phyloP scores from a whole-genome alignment of 2,797 vertebrate species.

The Urosaurus nigricauda region DNA sequence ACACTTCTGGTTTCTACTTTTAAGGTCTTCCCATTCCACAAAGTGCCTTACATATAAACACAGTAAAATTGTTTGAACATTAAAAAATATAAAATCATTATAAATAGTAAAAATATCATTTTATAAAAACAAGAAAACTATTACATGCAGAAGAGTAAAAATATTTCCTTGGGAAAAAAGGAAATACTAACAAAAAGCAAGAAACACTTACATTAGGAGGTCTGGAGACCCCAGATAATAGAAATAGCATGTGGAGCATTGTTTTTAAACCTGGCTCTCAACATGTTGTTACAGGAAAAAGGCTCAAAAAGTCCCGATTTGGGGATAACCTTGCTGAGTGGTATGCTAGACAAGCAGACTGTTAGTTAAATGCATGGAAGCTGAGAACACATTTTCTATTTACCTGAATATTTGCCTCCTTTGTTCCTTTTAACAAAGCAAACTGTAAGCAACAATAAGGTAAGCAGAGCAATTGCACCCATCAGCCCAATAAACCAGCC shows the following conservation, averaged over 20 bases:
- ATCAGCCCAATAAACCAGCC: slow-evolving; percentile 99
- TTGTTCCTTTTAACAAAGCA: slow-evolving; percentile 98
- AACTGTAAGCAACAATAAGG: slow-evolving; percentile 89
- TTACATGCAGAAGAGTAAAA: neutral
- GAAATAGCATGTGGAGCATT: neutral
- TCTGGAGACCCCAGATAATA: too few species aligned
- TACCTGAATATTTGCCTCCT: slow-evolving; percentile 99
- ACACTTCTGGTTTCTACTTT: neutral
- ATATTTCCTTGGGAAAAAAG: neutral
- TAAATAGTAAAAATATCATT: too few species aligned
- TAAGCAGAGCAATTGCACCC: slow-evolving; percentile 94
- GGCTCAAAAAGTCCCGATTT: neutral
- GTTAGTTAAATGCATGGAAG: neutral
- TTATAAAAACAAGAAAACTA: neutral
- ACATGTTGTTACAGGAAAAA: neutral
- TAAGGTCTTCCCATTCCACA: neutral
- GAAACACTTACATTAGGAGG: too few species aligned
- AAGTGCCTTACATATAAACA: too few species aligned
- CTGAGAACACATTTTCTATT: slow-evolving; percentile 58
- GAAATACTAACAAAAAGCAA: neutral
- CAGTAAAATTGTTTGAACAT: too few species aligned
- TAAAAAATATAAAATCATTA: too few species aligned
- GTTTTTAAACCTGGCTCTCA: neutral
- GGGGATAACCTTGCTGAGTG: neutral
- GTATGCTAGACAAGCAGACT: neutral